Conservation (phyloP, 1,140 invertebrate genomes). For the Papilio aristodemus region DNA sequence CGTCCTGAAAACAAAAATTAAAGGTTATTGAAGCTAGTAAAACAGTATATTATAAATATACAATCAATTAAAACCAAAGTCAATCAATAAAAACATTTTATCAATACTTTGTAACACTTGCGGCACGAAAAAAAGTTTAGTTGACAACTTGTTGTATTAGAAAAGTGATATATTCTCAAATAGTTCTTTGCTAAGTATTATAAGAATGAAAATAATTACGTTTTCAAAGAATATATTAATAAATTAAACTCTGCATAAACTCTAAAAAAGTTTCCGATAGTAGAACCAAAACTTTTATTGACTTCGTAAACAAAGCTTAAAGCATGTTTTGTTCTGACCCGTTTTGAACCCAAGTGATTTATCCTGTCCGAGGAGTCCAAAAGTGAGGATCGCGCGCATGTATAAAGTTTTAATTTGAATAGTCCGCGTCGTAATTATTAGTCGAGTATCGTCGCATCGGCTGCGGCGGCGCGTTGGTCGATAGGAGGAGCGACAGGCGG, state of each 20-base stretch:
- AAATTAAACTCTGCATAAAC: not conserved
- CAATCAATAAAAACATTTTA: not conserved
- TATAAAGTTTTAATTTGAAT: slow-evolving; percentile 61
- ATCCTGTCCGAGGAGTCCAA: slow-evolving; percentile 8
- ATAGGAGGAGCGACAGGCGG: slow-evolving; percentile 62
- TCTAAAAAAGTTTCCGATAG: slow-evolving; percentile 1
- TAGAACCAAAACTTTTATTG: not conserved
- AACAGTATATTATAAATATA: not conserved
- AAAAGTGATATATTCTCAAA: not conserved
- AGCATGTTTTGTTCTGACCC: not conserved
- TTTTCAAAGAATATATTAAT: not conserved
- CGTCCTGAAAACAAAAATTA: not conserved
- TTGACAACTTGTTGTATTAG: not conserved
- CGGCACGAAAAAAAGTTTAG: not conserved
- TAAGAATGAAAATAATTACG: not conserved
- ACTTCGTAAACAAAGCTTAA: not conserved
- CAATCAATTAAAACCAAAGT: not conserved
- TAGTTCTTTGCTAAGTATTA: not conserved
- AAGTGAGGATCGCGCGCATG: slow-evolving; percentile 45
- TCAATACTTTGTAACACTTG: not conserved
- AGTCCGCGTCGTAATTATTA: slow-evolving; percentile 56
- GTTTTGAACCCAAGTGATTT: not conserved
- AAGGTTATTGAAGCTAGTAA: not conserved
- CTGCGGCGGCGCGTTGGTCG: slow-evolving; percentile 62
- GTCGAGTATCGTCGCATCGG: slow-evolving; percentile 57